phyloP scores from a whole-genome alignment of 2,888 invertebrate genomes.

The Scaptomyza cyrtandrae region DNA sequence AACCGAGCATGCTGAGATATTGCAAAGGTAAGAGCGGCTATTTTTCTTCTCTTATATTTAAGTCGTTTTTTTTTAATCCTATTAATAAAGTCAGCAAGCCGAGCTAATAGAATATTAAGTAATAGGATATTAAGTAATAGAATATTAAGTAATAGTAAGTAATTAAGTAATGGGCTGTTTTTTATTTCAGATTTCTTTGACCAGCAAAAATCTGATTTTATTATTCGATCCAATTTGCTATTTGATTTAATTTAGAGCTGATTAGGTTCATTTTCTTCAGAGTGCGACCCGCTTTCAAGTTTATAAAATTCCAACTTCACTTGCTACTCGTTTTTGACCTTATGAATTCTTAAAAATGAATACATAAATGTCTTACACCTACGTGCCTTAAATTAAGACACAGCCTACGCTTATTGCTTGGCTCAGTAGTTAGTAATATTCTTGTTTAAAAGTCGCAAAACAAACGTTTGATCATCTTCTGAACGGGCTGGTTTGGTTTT shows the following conservation, averaged over 20 bases:
- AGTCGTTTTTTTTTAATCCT: neutral
- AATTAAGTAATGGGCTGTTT: too few relatives aligned
- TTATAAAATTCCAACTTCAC: neutral
- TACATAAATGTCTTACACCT: slow-evolving; percentile 31
- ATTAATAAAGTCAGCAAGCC: neutral
- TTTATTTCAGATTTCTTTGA: neutral
- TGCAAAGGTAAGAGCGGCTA: slow-evolving; percentile 65
- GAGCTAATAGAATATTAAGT: slow-evolving; percentile 19
- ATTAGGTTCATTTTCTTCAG: neutral
- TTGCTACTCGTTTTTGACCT: slow-evolving; percentile 14
- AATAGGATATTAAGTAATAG: slow-evolving; percentile 14
- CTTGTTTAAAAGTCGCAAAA: slow-evolving; percentile 4
- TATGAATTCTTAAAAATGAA: slow-evolving; percentile 36
- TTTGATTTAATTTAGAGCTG: slow-evolving; percentile 14
- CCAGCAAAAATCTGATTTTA: slow-evolving; percentile 21
- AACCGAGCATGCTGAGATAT: slow-evolving; percentile 66
- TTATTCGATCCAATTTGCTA: slow-evolving; percentile 3
- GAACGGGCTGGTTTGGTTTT: neutral
- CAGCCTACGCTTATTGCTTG: slow-evolving; percentile 34
- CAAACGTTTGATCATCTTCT: slow-evolving; percentile 21
- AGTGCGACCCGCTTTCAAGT: neutral
- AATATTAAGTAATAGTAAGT: slow-evolving; percentile 22
- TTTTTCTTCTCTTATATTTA: neutral
- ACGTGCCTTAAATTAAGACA: slow-evolving; percentile 10
- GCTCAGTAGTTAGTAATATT: slow-evolving; percentile 5